A percentile compares a stretch with the other conserved stretches of the same genome.
Evolutionary conservation across 1,140 invertebrate species (phyloP).

Genomic region (Pachypsylla venusta): DNA sequence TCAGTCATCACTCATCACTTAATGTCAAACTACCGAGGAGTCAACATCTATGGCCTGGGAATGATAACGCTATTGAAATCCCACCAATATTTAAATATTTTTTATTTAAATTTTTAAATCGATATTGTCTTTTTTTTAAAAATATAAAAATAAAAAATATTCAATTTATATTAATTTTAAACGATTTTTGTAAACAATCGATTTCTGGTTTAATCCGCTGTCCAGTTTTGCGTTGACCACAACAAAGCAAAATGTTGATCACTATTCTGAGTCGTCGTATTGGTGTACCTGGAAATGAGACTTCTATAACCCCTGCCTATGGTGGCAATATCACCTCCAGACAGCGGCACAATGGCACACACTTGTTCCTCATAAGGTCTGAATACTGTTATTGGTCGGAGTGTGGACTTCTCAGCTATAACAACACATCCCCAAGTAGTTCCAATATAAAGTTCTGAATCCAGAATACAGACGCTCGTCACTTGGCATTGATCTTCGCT

Average conservation of each 20-base stretch:
- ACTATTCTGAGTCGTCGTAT: not conserved
- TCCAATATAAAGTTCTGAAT: conserved; percentile 64
- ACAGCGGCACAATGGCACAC: conserved; percentile 22
- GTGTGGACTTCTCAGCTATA: conserved; percentile 58
- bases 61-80: too few species aligned
- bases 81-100: too few species aligned
- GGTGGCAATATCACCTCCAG: conserved; percentile 40
- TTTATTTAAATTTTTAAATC: too few species aligned
- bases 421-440: conserved; percentile 86
- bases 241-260: conserved; percentile 15
- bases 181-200: too few species aligned
- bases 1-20: too few species aligned
- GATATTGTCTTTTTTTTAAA: too few species aligned
- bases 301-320: conserved; percentile 71
- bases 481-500: conserved; percentile 66
- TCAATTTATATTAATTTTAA: too few species aligned
- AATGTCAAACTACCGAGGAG: too few species aligned
- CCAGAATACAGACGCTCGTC: conserved; percentile 54
- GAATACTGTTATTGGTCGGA: conserved; percentile 77
- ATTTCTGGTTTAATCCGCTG: conserved; percentile 16
- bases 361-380: conserved; percentile 78
- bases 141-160: too few species aligned
- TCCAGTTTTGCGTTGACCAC: conserved; percentile 19
- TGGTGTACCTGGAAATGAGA: conserved; percentile 38
- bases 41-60: too few species aligned